phyloP scores from a whole-genome alignment of 2,797 vertebrate species.

The Clarias pachynema region DNA sequence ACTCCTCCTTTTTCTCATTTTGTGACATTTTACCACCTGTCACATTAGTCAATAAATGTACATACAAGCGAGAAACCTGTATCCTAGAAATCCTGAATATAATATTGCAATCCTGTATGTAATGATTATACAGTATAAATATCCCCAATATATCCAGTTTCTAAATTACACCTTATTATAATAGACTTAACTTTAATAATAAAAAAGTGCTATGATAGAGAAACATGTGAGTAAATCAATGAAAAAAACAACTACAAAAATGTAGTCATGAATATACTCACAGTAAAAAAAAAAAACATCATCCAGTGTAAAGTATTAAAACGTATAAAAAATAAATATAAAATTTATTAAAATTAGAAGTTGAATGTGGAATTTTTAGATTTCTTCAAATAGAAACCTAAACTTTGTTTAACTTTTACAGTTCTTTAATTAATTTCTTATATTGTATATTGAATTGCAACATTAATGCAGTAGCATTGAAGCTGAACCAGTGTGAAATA shows the following conservation, averaged over 20 bases:
- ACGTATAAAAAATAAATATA: neutral
- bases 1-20: neutral
- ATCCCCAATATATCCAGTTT: no score
- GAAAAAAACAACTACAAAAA: neutral
- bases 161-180: neutral
- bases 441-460: neutral
- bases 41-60: neutral
- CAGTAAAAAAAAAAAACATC: neutral
- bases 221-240: neutral
- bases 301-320: neutral
- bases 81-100: neutral
- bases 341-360: neutral
- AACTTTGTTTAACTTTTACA: no score
- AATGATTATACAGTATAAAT: neutral
- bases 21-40: neutral
- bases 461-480: neutral
- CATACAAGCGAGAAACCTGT: no score
- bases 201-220: neutral
- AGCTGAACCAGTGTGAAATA: neutral
- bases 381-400: neutral
- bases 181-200: neutral
- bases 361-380: neutral
- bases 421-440: neutral
- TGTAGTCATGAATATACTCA: neutral
- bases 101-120: neutral